Base-by-base conservation (phyloP, 2,888 invertebrate genomes). In the Lampropteryx suffumata region DNA sequence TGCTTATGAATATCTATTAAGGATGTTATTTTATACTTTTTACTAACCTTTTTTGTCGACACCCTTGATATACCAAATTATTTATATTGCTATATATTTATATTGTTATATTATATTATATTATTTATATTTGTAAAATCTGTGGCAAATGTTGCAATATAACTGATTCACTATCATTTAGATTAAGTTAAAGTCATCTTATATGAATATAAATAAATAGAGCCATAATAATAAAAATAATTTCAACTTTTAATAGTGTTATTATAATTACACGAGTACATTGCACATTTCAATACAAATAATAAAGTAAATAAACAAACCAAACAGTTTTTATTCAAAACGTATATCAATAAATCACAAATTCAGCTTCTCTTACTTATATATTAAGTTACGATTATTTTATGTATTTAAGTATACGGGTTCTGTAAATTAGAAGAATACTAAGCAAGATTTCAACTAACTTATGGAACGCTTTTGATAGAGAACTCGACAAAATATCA, bases 331-430 rank as follows among this genome's bases (percentile, higher is more conserved):
- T 27, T 13, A 44, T 44, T 40, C 1, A 47, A 17, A 13, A 39
- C 48, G 57, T 61, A 58, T 62, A 52, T 44, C 54, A 9, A 55
- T 60, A 3, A 33, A 63, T 67, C 65, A 66, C 42, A 57, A 59
- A 57, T 59, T 62, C 13, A 54, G 46, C 50, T 66, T 66, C 56
- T 55, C 65, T 63, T 58, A 51, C 17, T n/a, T n/a, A n/a, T n/a
- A n/a, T 54, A 43, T 48, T 45, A 56, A 40, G 43, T 29, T 2
- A 35, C 7, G 0, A 17, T 10, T 50, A 57, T 33, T 12, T 17
- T 17, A 17, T 17, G 17, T n/a, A 17, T 21, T 14, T 11, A 24
- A 24, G 24, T 24, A 17, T 24, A 1, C 7, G 7, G 1, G 7
- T 24, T 24, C 1, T 6, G 24, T 7, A 1, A 1, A 24, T 41